These are phyloP conservation scores for Eulithis prunata DNA, from an alignment of 2,888 invertebrate species.

Conservation along the genomic window DNA sequence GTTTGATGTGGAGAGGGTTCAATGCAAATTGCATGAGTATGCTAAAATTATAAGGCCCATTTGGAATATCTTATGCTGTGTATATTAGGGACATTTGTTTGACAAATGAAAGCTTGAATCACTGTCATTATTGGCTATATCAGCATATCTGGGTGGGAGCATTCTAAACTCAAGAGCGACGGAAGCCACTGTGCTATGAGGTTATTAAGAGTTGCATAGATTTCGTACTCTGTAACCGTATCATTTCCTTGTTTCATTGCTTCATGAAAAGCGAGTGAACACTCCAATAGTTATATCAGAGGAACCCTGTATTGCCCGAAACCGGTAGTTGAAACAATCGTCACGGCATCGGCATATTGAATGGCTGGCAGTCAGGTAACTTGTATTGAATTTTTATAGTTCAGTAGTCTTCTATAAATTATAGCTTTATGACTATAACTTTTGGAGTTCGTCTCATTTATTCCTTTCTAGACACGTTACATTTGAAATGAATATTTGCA, in stretches of 20 bases:
- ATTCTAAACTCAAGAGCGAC: background rate
- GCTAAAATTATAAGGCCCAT: conserved; percentile 32
- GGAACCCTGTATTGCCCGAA: conserved; percentile 68
- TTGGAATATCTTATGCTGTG: conserved; percentile 24
- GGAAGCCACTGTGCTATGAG: background rate
- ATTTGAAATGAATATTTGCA: conserved; percentile 4
- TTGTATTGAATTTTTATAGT: conserved; percentile 61
- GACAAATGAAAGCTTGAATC: conserved; percentile 19
- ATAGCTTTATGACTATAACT: conserved; percentile 40
- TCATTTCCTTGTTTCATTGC: conserved; percentile 20
- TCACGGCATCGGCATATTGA: conserved; percentile 63
- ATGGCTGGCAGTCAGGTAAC: conserved; percentile 53
- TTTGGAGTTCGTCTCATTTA: conserved; percentile 30
- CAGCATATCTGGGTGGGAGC: background rate
- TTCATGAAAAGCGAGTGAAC: conserved; percentile 23
- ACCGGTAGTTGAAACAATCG: conserved; percentile 77
- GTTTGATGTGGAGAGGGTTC: conserved; percentile 50
- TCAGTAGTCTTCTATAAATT: conserved; percentile 53
- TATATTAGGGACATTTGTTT: conserved; percentile 20
- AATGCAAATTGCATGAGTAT: conserved; percentile 39
- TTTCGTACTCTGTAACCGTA: background rate
- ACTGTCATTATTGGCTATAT: conserved; percentile 14
- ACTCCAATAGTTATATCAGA: conserved; percentile 32
- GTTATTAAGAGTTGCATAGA: background rate
- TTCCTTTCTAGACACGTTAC: conserved; percentile 23